A percentile compares a stretch with the other conserved stretches of the same genome.
phyloP scores from a whole-genome alignment of 2,888 invertebrate genomes.

The Strigamia crassipes region DNA sequence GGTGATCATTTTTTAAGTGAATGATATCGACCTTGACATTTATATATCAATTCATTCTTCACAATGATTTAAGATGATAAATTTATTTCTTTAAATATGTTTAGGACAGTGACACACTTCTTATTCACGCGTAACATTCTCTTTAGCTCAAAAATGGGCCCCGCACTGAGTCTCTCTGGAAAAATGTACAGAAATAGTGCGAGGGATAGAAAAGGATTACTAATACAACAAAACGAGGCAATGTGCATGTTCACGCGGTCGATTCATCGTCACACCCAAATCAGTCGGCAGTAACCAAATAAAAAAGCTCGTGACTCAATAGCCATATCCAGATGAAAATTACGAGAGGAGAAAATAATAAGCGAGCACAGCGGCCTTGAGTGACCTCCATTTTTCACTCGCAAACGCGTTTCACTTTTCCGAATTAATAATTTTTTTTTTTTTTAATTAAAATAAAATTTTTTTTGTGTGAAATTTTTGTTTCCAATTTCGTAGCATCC shows the following conservation, averaged over 20 bases:
- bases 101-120: slow-evolving; percentile 26
- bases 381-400: not conserved
- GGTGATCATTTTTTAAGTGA: slow-evolving; percentile 22
- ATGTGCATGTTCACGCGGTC: not conserved
- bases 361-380: not conserved
- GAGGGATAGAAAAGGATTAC: not conserved
- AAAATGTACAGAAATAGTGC: not conserved
- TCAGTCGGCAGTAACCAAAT: not conserved
- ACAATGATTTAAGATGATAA: not conserved
- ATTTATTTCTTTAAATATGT: slow-evolving; percentile 1
- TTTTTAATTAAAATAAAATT: not conserved
- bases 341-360: not conserved
- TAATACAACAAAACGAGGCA: not conserved
- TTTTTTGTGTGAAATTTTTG: too few relatives aligned
- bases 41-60: slow-evolving; percentile 18
- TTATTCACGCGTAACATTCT: not conserved
- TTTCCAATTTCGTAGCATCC: not conserved
- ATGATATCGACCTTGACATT: slow-evolving; percentile 26
- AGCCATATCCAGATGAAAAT: not conserved
- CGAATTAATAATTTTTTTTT: not conserved
- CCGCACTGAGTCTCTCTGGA: not conserved
- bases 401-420: not conserved
- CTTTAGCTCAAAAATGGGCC: not conserved
- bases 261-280: slow-evolving; percentile 22
- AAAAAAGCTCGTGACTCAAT: not conserved